These are phyloP conservation scores for Chiloscyllium punctatum DNA, from an alignment of 2,797 vertebrate genomes.

Conservation along the genomic window DNA sequence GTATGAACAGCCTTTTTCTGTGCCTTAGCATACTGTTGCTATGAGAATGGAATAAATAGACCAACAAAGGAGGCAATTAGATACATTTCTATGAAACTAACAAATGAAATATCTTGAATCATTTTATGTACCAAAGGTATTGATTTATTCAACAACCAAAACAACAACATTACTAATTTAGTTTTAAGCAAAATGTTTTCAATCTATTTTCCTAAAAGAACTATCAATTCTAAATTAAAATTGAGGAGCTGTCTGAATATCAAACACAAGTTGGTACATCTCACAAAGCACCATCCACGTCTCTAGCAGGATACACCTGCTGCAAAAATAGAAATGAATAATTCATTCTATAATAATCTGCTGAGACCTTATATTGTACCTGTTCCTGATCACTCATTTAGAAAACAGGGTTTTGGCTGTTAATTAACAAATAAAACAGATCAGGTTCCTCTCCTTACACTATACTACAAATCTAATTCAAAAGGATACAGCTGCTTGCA, in stretches of 20 bases:
- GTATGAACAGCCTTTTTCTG: neutral
- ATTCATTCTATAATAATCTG: slow-evolving; percentile 3
- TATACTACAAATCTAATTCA: neutral
- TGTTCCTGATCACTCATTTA: neutral
- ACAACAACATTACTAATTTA: neutral
- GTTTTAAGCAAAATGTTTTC: neutral
- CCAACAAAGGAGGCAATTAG: neutral
- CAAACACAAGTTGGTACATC: neutral
- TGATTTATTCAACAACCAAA: neutral
- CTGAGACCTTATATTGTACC: slow-evolving; percentile 3
- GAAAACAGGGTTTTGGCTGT: neutral
- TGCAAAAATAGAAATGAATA: neutral
- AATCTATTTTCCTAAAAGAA: neutral
- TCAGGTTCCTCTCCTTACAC: slow-evolving; percentile 1
- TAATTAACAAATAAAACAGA: slow-evolving; percentile 29
- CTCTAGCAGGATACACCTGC: neutral
- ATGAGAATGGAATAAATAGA: neutral
- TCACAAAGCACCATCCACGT: neutral
- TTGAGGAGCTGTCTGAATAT: neutral
- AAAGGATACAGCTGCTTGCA: neutral
- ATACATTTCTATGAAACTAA: neutral
- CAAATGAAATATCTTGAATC: neutral
- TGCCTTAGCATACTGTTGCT: neutral
- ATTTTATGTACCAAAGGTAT: neutral
- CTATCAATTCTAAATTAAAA: neutral